phyloP scores from a whole-genome alignment of 2,888 invertebrate genomes.

The Dysmachus trigonus region DNA sequence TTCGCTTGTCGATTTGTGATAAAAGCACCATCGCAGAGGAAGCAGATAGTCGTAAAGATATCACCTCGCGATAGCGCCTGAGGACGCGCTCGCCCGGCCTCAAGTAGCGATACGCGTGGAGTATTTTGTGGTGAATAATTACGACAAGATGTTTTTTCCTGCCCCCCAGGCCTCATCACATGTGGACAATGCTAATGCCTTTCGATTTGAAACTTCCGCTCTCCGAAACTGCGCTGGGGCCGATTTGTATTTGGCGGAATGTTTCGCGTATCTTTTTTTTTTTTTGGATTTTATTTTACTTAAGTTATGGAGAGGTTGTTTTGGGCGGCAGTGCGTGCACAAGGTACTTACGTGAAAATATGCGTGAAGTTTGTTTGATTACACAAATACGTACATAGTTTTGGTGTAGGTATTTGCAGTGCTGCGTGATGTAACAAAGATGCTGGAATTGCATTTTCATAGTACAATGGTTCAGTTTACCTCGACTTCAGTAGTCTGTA shows the following conservation, averaged over 20 bases:
- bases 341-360: not conserved
- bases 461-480: not conserved
- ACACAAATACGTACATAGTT: not conserved
- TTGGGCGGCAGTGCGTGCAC: not conserved
- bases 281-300: not conserved
- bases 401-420: not conserved
- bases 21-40: not conserved
- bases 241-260: not conserved
- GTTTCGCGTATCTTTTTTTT: not conserved
- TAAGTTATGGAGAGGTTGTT: not conserved
- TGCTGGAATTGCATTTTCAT: not conserved
- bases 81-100: not conserved
- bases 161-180: not conserved
- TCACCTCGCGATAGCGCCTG: not conserved
- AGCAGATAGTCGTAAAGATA: constrained; percentile 15
- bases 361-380: not conserved
- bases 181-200: not conserved
- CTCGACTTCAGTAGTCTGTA: not conserved
- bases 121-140: not conserved
- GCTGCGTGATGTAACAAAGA: not conserved
- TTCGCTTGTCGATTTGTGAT: not conserved
- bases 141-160: not conserved
- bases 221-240: not conserved
- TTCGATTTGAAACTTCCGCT: not conserved
- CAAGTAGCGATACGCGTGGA: not conserved